Evolutionary conservation across 37 sponge, comb jelly and placozoan species (phyloP).

Genomic region (Haliclona indistincta): DNA sequence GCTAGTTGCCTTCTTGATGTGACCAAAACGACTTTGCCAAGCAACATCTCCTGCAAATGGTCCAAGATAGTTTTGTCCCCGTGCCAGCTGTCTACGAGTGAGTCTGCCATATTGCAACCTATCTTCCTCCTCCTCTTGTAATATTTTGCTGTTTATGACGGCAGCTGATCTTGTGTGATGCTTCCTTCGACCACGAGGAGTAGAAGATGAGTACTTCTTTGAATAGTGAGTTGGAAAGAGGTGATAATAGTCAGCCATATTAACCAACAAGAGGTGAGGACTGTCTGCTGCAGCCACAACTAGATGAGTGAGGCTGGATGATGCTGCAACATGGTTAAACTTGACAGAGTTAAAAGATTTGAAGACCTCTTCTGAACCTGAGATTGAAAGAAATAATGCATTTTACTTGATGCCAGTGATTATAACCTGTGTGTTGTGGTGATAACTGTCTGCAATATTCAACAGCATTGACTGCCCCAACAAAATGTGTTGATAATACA

Average conservation of each 20-base stretch:
- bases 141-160: background rate
- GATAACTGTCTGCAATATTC: conserved; percentile 28
- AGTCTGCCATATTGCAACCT: conserved; percentile 18
- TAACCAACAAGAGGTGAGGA: conserved; percentile 31
- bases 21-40: conserved; percentile 1
- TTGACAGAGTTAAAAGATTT: background rate
- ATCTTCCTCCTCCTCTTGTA: conserved; percentile 48
- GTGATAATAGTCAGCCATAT: conserved; percentile 52
- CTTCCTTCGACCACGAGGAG: background rate
- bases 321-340: conserved; percentile 10
- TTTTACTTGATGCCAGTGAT: background rate
- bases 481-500: conserved; percentile 1
- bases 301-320: conserved; percentile 38
- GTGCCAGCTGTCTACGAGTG: background rate
- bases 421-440: conserved; percentile 40
- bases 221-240: background rate
- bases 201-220: background rate
- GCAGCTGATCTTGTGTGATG: background rate
- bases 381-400: background rate
- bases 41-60: conserved; percentile 15
- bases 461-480: conserved; percentile 30
- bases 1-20: conserved; percentile 2
- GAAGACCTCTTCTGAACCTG: conserved; percentile 39
- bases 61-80: background rate
- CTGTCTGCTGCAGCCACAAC: conserved; percentile 17